A percentile compares a stretch with the other conserved stretches of the same genome.
Conservation (phyloP, 1,140 invertebrate species). For the Drosophila tani region DNA sequence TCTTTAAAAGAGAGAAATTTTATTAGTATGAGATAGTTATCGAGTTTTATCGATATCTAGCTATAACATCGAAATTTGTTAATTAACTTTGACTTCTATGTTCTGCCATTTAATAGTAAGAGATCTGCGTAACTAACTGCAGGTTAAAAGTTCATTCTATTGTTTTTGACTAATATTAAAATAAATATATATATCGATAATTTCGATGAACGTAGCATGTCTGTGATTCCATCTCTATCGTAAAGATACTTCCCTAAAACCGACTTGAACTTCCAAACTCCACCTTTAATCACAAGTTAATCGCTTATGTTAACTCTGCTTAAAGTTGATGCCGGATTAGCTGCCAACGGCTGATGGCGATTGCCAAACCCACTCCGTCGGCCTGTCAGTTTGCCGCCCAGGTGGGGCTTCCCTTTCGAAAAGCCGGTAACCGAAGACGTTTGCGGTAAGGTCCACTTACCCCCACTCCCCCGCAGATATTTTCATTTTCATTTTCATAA, state of each 20-base stretch:
- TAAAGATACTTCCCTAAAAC: too few relatives aligned
- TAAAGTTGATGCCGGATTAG: slow-evolving; percentile 4
- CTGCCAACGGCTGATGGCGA: neutral
- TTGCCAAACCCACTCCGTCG: slow-evolving; percentile 26
- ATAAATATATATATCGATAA: neutral
- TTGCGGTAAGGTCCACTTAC: slow-evolving; percentile 49
- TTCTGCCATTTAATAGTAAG: neutral
- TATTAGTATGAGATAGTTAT: too few relatives aligned
- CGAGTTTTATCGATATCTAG: neutral
- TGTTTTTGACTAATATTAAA: too few relatives aligned
- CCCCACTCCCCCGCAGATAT: slow-evolving; percentile 7
- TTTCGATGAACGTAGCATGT: neutral
- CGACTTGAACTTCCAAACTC: neutral
- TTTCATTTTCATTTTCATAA: slow-evolving; percentile 50
- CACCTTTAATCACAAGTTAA: slow-evolving; percentile 10
- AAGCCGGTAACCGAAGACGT: slow-evolving; percentile 54
- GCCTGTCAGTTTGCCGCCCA: slow-evolving; percentile 33
- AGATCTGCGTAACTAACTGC: neutral
- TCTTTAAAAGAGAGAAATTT: too few relatives aligned
- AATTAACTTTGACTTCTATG: neutral
- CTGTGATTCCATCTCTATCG: neutral
- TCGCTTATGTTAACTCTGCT: neutral
- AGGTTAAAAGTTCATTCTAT: too few relatives aligned
- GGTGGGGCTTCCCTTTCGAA: slow-evolving; percentile 55
- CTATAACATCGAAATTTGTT: neutral